A percentile compares a stretch with the other conserved stretches of the same genome.
Evolutionary conservation across 2,797 vertebrate species (phyloP).

Genomic region (Anguilla pacifica): DNA sequence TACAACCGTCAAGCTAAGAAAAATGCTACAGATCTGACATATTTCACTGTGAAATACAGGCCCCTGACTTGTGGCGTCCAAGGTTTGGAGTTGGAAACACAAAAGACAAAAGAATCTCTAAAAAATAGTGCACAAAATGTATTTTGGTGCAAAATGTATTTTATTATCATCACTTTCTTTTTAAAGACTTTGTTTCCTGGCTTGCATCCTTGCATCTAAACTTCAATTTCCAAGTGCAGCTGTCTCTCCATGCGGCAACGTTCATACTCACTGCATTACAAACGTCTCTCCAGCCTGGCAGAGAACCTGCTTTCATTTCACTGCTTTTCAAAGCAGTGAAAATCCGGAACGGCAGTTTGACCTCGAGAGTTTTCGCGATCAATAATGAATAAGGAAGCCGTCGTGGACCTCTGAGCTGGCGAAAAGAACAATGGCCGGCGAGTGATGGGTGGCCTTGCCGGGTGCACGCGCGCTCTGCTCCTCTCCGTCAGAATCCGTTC

Average conservation of each 20-base stretch:
- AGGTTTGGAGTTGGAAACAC: background rate
- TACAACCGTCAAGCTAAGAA: background rate
- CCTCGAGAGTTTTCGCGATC: background rate
- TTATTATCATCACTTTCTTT: too few species aligned
- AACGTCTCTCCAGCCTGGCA: background rate
- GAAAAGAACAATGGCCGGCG: background rate
- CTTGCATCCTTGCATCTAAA: background rate
- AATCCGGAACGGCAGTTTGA: background rate
- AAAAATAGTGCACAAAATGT: background rate
- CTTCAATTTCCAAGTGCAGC: background rate
- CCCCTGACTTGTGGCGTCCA: background rate
- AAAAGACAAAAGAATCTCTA: background rate
- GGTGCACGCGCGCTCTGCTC: background rate
- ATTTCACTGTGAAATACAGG: background rate
- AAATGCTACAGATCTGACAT: background rate
- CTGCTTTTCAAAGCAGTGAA: background rate
- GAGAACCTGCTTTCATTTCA: background rate
- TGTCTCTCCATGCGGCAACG: background rate
- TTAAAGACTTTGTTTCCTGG: background rate
- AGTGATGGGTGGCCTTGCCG: background rate
- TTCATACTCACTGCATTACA: background rate
- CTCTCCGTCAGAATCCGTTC: background rate
- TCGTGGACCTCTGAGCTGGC: background rate
- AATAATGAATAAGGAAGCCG: constrained; percentile 3
- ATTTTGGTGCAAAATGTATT: background rate